Conservation (phyloP, 2,113 vertebrate species). For the Lates calcarifer region DNA sequence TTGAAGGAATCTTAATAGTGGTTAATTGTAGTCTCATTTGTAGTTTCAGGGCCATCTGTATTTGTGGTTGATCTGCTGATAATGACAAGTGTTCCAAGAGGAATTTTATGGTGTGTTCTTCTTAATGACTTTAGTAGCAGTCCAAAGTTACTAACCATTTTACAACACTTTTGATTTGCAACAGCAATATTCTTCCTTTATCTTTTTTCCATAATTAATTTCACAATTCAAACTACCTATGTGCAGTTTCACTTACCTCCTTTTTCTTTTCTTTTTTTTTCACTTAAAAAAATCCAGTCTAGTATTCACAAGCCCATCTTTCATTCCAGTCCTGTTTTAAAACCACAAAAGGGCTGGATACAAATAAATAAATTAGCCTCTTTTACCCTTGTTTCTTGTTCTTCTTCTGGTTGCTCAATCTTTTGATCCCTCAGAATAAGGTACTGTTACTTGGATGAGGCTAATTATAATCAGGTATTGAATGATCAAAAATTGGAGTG, state of each 20-base stretch:
- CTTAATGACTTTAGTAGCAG: conserved; percentile 46
- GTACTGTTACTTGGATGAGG: background rate
- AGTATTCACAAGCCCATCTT: background rate
- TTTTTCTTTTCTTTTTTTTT: background rate
- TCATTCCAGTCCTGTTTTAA: conserved; percentile 14
- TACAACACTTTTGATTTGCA: conserved; percentile 47
- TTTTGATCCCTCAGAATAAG: background rate
- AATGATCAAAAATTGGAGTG: background rate
- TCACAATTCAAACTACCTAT: conserved; percentile 17
- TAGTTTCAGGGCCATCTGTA: conserved; percentile 34
- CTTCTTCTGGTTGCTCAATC: background rate
- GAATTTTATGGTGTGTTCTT: conserved; percentile 14
- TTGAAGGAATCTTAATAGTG: conserved; percentile 52
- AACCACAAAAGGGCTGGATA: background rate
- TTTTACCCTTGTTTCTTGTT: background rate
- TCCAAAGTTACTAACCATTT: conserved; percentile 52
- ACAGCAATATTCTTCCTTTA: conserved; percentile 17
- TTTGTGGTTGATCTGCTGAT: conserved; percentile 35
- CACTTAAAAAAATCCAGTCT: no score
- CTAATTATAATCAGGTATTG: conserved; percentile 8
- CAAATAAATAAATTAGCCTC: background rate
- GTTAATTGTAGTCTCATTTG: conserved; percentile 60
- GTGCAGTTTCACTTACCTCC: background rate
- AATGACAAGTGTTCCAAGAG: conserved; percentile 24
- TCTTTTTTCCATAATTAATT: conserved; percentile 9